A percentile compares a stretch with the other conserved stretches of the same genome.
These are phyloP conservation scores for Pheosia tremula DNA, from an alignment of 2,888 invertebrate genomes.

Conservation along the genomic window DNA sequence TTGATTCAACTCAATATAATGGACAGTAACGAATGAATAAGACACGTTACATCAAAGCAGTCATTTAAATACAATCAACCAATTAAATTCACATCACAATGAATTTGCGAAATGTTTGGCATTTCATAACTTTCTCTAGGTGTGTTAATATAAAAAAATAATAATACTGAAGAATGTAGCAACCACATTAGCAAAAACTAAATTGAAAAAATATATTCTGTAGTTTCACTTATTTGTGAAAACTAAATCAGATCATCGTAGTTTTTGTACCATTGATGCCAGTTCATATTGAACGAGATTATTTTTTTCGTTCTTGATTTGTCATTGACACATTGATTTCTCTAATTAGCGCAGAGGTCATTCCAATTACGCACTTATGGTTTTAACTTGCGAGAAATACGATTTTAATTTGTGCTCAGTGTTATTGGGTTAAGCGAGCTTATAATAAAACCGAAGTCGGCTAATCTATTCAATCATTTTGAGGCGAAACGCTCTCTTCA, in stretches of 20 bases:
- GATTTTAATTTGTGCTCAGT: conserved; percentile 15
- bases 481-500: not conserved
- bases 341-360: conserved; percentile 65
- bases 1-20: conserved; percentile 18
- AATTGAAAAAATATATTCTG: not conserved
- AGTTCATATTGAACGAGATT: conserved; percentile 53
- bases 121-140: conserved; percentile 55
- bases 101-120: conserved; percentile 43
- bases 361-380: conserved; percentile 39
- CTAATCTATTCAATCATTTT: conserved; percentile 4
- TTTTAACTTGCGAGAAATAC: conserved; percentile 15
- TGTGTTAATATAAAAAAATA: conserved; percentile 38
- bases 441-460: conserved; percentile 1
- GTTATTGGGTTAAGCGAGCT: conserved; percentile 8
- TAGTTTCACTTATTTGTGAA: conserved; percentile 33
- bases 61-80: conserved; percentile 49
- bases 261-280: conserved; percentile 52
- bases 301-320: conserved; percentile 47
- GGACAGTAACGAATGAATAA: conserved; percentile 20
- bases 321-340: conserved; percentile 75
- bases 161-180: conserved; percentile 19
- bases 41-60: conserved; percentile 32
- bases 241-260: conserved; percentile 48
- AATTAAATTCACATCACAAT: conserved; percentile 59
- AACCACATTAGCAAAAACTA: not conserved